Percentiles rank a stretch among this genome's conserved stretches.
Evolutionary conservation across 2,888 invertebrate species (phyloP).

Genomic region (Kryphioiulus occultus): DNA sequence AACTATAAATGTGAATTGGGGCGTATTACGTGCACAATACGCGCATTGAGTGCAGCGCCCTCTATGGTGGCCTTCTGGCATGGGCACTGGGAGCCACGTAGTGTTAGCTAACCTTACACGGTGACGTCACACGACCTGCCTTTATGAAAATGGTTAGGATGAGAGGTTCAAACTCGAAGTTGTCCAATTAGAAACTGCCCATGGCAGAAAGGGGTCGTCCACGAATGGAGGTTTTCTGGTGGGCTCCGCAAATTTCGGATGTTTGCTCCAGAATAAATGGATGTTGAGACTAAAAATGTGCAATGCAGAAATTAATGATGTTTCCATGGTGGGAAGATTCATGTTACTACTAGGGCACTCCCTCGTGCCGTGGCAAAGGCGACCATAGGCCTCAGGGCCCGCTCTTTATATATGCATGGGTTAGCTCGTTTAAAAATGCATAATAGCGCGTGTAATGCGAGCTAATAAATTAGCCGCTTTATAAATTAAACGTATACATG

Average conservation of each 20-base stretch:
- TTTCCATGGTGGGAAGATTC: not conserved
- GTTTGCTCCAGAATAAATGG: not conserved
- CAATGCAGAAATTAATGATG: not conserved
- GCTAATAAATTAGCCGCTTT: conserved; percentile 21
- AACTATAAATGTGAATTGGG: conserved; percentile 3
- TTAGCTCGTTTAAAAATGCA: conserved; percentile 31
- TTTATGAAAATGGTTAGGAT: too few species aligned
- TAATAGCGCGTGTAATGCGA: conserved; percentile 16
- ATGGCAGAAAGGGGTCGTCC: not conserved
- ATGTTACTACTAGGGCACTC: not conserved
- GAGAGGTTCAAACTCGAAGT: too few species aligned
- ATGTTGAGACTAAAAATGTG: not conserved
- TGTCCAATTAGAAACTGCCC: too few species aligned
- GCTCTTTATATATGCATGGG: conserved; percentile 26
- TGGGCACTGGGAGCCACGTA: too few species aligned
- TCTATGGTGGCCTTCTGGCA: not conserved
- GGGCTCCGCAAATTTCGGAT: not conserved
- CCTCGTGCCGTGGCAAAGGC: conserved; percentile 24
- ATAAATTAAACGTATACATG: conserved; percentile 28
- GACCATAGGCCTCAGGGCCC: conserved; percentile 25
- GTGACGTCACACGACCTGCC: too few species aligned
- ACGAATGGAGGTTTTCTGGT: not conserved
- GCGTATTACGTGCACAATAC: not conserved
- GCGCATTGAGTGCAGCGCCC: not conserved
- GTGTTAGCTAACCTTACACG: too few species aligned